Conservation (phyloP, 1,140 invertebrate species). For the Drosophila bocqueti region DNA sequence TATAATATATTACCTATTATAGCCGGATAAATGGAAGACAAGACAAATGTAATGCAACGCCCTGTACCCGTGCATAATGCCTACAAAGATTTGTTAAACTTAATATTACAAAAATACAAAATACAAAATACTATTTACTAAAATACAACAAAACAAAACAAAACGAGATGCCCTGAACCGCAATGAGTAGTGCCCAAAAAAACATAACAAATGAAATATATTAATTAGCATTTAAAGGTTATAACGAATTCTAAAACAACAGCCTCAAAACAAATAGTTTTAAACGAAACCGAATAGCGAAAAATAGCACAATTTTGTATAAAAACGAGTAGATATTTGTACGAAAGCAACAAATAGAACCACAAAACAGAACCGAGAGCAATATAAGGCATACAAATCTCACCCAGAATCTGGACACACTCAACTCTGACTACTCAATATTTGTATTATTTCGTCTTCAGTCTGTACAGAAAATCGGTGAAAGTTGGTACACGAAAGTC, state of each 20-base stretch:
- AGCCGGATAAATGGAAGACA: slow-evolving; percentile 22
- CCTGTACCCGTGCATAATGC: slow-evolving; percentile 80
- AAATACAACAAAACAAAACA: slow-evolving; percentile 47
- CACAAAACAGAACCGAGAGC: slow-evolving; percentile 26
- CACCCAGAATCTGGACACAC: slow-evolving; percentile 19
- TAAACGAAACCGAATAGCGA: slow-evolving; percentile 62
- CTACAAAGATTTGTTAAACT: slow-evolving; percentile 72
- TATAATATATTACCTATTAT: slow-evolving; percentile 24
- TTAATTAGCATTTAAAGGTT: slow-evolving; percentile 76
- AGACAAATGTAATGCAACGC: slow-evolving; percentile 68
- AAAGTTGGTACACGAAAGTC: slow-evolving; percentile 1
- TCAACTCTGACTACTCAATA: slow-evolving; percentile 24
- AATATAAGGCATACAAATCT: slow-evolving; percentile 32
- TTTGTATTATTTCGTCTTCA: slow-evolving; percentile 35
- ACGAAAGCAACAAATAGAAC: slow-evolving; percentile 40
- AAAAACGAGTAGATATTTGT: slow-evolving; percentile 54
- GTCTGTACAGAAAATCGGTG: slow-evolving; percentile 26
- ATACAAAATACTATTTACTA: slow-evolving; percentile 74
- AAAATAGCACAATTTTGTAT: slow-evolving; percentile 79
- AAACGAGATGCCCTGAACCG: slow-evolving; percentile 74
- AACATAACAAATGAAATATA: slow-evolving; percentile 62
- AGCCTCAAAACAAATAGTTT: slow-evolving; percentile 75
- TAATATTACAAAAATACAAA: slow-evolving; percentile 34
- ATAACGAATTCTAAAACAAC: slow-evolving; percentile 79
- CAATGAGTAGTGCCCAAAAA: slow-evolving; percentile 81